Conservation (phyloP, 2,797 vertebrate species). For the Rallus crepitans region DNA sequence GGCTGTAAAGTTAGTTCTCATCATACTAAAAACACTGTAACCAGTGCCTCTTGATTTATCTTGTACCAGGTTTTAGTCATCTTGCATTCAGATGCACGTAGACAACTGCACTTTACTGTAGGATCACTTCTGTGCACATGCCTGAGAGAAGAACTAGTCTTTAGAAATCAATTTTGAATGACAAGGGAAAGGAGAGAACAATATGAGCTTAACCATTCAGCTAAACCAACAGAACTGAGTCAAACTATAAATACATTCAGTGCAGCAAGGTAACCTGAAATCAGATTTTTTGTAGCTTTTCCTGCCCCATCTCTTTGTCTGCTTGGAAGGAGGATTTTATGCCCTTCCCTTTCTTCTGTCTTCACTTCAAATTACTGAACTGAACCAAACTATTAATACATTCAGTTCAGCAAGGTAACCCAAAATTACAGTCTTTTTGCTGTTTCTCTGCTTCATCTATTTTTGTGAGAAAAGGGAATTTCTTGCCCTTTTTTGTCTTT, state of each 20-base stretch:
- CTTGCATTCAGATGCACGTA: not conserved
- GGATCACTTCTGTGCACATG: not conserved
- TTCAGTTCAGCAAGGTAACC: constrained; percentile 2
- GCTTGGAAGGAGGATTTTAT: not conserved
- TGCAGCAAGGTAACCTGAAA: not conserved
- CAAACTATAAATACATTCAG: not conserved
- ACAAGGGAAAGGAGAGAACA: not conserved
- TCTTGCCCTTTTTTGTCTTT: not conserved
- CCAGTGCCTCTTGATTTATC: not conserved
- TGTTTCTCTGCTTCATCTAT: not conserved
- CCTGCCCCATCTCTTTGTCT: not conserved
- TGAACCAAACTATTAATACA: not conserved
- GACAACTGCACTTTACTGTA: not conserved
- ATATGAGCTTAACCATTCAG: not conserved
- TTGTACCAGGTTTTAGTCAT: not conserved
- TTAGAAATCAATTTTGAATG: not conserved
- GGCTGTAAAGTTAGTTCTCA: not conserved
- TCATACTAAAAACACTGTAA: not conserved
- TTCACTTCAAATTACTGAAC: not conserved
- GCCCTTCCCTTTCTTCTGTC: not conserved
- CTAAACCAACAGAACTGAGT: not conserved
- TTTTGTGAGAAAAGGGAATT: not conserved
- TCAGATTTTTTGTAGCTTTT: not conserved
- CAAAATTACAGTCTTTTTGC: not conserved
- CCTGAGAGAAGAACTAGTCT: not conserved